Evolutionary conservation across 1,140 invertebrate species (phyloP).

Genomic region (Zaprionus ornatus): DNA sequence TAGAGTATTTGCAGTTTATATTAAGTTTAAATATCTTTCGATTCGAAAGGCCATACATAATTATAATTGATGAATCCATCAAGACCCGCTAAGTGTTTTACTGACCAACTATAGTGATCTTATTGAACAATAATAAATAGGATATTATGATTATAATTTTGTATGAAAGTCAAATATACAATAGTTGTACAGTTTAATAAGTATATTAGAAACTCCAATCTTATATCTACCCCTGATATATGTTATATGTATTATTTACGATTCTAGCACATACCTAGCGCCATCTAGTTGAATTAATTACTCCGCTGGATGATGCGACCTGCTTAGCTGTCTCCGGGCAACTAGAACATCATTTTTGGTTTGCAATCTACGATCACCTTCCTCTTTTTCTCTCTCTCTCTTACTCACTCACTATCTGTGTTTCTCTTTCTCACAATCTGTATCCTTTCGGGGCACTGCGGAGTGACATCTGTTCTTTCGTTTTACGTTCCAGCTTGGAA

Average conservation of each 20-base stretch:
- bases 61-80: no score
- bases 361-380: neutral
- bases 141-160: no score
- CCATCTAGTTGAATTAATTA: neutral
- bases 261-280: neutral
- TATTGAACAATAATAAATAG: no score
- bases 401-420: neutral
- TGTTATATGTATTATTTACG: neutral
- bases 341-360: constrained; percentile 7
- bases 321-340: constrained; percentile 5
- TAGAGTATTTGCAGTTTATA: no score
- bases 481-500: neutral
- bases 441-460: neutral
- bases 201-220: no score
- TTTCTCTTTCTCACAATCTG: no score
- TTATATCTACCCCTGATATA: neutral
- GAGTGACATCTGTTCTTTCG: constrained; percentile 36
- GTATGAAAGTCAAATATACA: no score
- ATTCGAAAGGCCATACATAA: no score
- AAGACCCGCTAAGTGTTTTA: no score
- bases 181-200: no score
- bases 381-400: neutral
- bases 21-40: no score
- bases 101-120: no score
- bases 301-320: neutral